These are phyloP conservation scores for Parasteatoda tepidariorum DNA, from an alignment of 1,140 invertebrate genomes.

Conservation along the genomic window DNA sequence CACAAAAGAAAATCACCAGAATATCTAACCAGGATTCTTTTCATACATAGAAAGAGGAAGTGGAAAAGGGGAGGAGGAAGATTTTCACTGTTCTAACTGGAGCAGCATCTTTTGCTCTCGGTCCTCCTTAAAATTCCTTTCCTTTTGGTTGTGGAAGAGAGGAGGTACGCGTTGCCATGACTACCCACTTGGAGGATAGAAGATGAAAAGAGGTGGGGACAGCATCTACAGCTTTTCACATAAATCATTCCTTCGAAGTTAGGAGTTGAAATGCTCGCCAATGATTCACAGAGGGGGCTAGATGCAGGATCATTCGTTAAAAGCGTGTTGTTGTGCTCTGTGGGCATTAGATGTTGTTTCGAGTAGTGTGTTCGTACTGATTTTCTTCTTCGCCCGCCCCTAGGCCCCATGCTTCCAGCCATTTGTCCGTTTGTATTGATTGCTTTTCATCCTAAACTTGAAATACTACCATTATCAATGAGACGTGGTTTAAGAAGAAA, in stretches of 20 bases:
- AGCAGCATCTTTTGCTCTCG: not conserved
- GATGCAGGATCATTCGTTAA: slow-evolving; percentile 58
- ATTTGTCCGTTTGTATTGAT: slow-evolving; percentile 9
- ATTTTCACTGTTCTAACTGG: not conserved
- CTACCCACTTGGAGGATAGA: slow-evolving; percentile 22
- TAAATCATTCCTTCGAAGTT: slow-evolving; percentile 47
- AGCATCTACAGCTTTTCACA: slow-evolving; percentile 45
- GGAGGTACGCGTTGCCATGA: slow-evolving; percentile 18
- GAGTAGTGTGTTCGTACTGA: slow-evolving; percentile 14
- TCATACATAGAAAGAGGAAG: not conserved
- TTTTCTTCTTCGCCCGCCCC: not conserved
- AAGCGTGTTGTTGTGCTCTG: slow-evolving; percentile 51
- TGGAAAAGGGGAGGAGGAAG: not conserved
- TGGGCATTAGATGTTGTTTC: slow-evolving; percentile 50
- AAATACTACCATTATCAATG: not conserved
- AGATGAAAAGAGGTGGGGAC: slow-evolving; percentile 57
- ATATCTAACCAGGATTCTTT: not conserved
- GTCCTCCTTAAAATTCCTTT: slow-evolving; percentile 30
- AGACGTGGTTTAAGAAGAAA: not conserved
- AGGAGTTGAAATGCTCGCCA: slow-evolving; percentile 53
- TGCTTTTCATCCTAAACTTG: not conserved
- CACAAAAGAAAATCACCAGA: not conserved
- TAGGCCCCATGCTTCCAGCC: not conserved
- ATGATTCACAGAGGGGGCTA: slow-evolving; percentile 47
- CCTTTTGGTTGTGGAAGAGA: slow-evolving; percentile 24